Base-by-base conservation (phyloP, 2,113 vertebrate species). In the Pluvianellus socialis region DNA sequence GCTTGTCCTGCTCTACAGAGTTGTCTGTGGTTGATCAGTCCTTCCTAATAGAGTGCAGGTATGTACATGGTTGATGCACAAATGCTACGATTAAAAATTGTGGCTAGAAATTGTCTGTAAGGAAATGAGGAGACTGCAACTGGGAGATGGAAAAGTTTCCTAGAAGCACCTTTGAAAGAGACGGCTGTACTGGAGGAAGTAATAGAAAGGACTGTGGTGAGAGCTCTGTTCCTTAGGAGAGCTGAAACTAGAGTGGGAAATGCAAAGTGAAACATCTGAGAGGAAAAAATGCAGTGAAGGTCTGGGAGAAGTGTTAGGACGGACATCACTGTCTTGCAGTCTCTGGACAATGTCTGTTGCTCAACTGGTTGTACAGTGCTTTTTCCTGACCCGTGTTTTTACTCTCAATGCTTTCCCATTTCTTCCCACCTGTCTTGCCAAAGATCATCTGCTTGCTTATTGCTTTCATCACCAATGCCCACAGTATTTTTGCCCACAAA, bases 381-480 rank as follows among this genome's bases (percentile, higher is more conserved):
- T 71, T 90, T 91, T 68, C 33, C 10, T 1, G 1, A 0, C 68
- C 52, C 3, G 1, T 82, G 18, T 91, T 85, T 91, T 76, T 53
- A 75, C 33, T 86, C 10, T 83, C 53, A 73, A 0, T 88, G 33
- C 90, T 76, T 88, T 88, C 49, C 53, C 45, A 21, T 84, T 75
- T 90, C 45, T 27, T 68, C 42, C 50, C 40, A 88, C 22, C 22
- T 75, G 11, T 90, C 35, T 90, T 55, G 82, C 49, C 55, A 59
- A 80, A 74, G n/a, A 63, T 71, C 63, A 90, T 56, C 61, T 88
- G 79, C 86, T 92, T 92, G 74, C 92, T 92, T 93, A 59, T 30
- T 83, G 79, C 72, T 91, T 79, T 76, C 32, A 33, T 67, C 67
- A 84, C 15, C 61, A 79, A 21, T 33, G 5, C 49, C 49, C 49